phyloP scores from a whole-genome alignment of 2,888 invertebrate genomes.

The Mythimna loreyi region DNA sequence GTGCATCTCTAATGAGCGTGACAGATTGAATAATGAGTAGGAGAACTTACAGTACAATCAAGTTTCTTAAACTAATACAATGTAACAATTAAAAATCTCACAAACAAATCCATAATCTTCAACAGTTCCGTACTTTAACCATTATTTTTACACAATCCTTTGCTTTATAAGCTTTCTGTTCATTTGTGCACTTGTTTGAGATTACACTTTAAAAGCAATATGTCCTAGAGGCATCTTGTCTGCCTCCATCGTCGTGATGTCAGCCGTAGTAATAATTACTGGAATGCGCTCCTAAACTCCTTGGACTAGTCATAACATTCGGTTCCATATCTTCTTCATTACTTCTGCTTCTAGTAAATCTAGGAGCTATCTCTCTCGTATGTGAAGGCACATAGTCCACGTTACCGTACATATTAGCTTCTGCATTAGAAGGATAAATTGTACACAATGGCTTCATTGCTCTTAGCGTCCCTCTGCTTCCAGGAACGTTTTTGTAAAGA shows the following conservation, averaged over 20 bases:
- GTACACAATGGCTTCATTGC: slow-evolving; percentile 88
- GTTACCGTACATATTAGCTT: slow-evolving; percentile 86
- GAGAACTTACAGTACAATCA: slow-evolving; percentile 54
- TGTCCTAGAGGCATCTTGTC: slow-evolving; percentile 72
- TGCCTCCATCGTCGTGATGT: slow-evolving; percentile 72
- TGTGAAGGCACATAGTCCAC: slow-evolving; percentile 81
- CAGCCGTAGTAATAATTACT: slow-evolving; percentile 87
- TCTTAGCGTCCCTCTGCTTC: slow-evolving; percentile 80
- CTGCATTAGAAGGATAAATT: slow-evolving; percentile 81
- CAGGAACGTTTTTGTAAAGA: slow-evolving; percentile 83
- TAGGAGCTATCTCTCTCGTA: slow-evolving; percentile 72
- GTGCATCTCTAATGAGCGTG: slow-evolving; percentile 64
- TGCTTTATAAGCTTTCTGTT: slow-evolving; percentile 60
- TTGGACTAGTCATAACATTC: slow-evolving; percentile 83
- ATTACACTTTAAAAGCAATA: slow-evolving; percentile 76
- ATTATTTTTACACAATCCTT: slow-evolving; percentile 52
- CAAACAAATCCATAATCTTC: slow-evolving; percentile 51
- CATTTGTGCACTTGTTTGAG: slow-evolving; percentile 42
- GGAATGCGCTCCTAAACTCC: slow-evolving; percentile 83
- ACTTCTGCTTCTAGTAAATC: slow-evolving; percentile 77
- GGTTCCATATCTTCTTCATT: slow-evolving; percentile 75
- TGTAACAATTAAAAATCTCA: slow-evolving; percentile 49
- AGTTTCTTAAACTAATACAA: slow-evolving; percentile 56
- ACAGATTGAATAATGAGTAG: slow-evolving; percentile 58
- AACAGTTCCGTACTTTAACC: slow-evolving; percentile 46